phyloP scores from a whole-genome alignment of 2,797 vertebrate species.

The Liparis tanakae region DNA sequence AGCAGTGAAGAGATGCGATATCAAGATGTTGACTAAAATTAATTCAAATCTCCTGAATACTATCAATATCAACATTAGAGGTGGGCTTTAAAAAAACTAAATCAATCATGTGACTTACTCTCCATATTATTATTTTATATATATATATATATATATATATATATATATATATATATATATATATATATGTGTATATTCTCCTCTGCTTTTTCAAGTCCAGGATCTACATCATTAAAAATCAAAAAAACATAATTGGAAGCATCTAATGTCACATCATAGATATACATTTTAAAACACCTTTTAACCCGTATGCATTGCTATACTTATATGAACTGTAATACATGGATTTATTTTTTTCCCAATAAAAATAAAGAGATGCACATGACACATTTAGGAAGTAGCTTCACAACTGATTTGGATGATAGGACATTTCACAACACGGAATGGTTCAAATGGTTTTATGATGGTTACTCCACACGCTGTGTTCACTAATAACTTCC shows the following conservation, averaged over 20 bases:
- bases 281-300: neutral
- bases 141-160: too few species aligned
- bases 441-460: neutral
- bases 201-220: neutral
- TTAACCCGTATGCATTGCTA: neutral
- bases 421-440: neutral
- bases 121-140: too few species aligned
- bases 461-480: neutral
- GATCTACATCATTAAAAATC: neutral
- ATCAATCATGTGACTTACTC: neutral
- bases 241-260: neutral
- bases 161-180: too few species aligned
- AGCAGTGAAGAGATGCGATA: neutral
- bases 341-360: neutral
- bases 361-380: conserved; percentile 1
- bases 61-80: neutral
- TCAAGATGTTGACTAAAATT: neutral
- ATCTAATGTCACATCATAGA: neutral
- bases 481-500: neutral
- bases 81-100: neutral
- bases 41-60: neutral
- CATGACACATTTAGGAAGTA: neutral
- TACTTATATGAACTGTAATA: neutral
- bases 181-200: too few species aligned
- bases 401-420: neutral